Evolutionary conservation across 2,888 invertebrate species (phyloP), one percentile per base, ranked within the genome.

Genomic region (Eugnorisma glareosa): DNA sequence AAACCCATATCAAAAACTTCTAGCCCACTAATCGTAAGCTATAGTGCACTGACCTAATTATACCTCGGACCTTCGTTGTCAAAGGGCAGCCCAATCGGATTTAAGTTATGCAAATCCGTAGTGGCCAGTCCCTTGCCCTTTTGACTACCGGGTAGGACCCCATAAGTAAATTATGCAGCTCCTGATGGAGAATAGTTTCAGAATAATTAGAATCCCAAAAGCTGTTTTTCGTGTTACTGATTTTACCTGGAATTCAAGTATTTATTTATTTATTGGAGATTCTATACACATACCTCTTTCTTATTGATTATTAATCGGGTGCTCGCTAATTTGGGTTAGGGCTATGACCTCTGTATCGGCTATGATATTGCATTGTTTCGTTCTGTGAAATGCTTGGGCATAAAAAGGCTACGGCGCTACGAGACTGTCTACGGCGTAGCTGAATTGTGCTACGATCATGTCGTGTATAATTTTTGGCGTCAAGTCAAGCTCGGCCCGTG

Each of bases 51-150:
- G 74, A 73, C 82, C 79, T 86, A 76, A 77, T 86, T 88, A 80
- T 70, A 64, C 15, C 24, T 61, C 59, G 57, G 68, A 73, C 63
- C 81, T 77, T 77, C 72, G 72, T 75, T 82, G 85, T 87, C 86
- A 88, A 89, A 89, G 86, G 88, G 83, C 89, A 84, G 73, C 81
- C 82, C 89, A 87, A 88, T 85, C 84, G 85, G 86, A 89, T 88
- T 84, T 87, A 85, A 88, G 83, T 90, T 89, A 88, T 87, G 88
- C 78, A 88, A 89, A 89, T 86, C 89, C 83, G 76, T 70, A 79
- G 68, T 64, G 77, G 79, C 72, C 67, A 70, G 77, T 73, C 82
- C 81, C 70, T 77, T 87, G 87, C 80, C 84, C 85, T 81, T 79
- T 76, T 76, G 74, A 80, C 79, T 83, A 66, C 35, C 48, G 61